Base-by-base conservation (phyloP, 2,113 vertebrate species). In the Apeltes quadracus region DNA sequence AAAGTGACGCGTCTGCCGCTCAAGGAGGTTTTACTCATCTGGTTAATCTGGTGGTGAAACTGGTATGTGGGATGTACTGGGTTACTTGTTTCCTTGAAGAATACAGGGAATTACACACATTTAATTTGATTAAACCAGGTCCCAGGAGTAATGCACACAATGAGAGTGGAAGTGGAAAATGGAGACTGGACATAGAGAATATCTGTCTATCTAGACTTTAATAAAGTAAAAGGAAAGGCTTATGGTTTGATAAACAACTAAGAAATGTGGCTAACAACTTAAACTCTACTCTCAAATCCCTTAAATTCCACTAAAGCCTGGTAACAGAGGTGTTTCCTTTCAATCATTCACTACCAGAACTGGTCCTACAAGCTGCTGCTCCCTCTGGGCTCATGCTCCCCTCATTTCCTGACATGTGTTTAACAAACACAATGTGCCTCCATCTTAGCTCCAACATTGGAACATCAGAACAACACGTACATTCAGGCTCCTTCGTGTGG, bases 261-360 rank as follows among this genome's bases (percentile, higher is more conserved):
- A 71, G 29, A 63, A 62, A 67, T 20, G 39, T 8, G 9, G 34
- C 20, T 18, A 16, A 34, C 48, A 61, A 22, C 34, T 62, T 65
- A 29, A 78, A 53, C n/a, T 59, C 69, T 4, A 5, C 48, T 58
- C 58, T 59, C 44, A 57, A 57, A 69, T 51, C 56, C 27, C 66
- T 69, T 27, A 53, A 54, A 65, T 39, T 41, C 41, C 23, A n/a
- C 34, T 50, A 50, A 79, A 75, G 25, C 61, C 69, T 72, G 55
- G 14, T 57, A 36, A 84, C 61, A 66, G 68, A 78, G 34, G 68
- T 23, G 2, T 69, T 84, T 69, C 48, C 27, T 55, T 63, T 38
- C 25, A 67, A 71, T 76, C 9, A 66, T 66, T 67, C 61, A 69
- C 41, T 83, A 70, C 25, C 43, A 80, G 41, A 77, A 72, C 56